These are phyloP conservation scores for Corythoichthys haematopterus DNA, from an alignment of 2,113 vertebrate species.

Conservation along the genomic window DNA sequence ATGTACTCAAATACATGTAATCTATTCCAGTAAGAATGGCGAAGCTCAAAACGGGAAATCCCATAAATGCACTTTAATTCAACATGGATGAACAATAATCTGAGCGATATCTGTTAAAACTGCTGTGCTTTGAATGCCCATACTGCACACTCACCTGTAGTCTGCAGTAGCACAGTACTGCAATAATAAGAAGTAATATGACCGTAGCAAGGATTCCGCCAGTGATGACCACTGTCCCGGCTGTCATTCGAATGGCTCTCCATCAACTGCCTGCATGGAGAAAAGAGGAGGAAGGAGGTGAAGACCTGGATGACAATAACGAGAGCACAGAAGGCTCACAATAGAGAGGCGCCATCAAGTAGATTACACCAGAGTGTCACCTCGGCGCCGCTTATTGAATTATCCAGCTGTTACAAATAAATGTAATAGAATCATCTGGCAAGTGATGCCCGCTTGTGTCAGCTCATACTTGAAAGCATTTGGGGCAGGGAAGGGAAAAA, in stretches of 20 bases:
- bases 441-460: slow-evolving; percentile 35
- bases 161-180: slow-evolving; percentile 95
- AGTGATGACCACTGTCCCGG: slow-evolving; percentile 99
- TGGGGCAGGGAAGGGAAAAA: background rate
- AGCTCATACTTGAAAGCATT: slow-evolving; percentile 19
- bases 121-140: too few relatives aligned
- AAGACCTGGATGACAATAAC: slow-evolving; percentile 25
- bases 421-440: slow-evolving; percentile 58
- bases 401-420: slow-evolving; percentile 50
- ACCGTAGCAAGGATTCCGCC: slow-evolving; percentile 98
- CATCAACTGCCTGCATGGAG: slow-evolving; percentile 81
- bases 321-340: slow-evolving; percentile 40
- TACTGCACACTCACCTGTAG: slow-evolving; percentile 81
- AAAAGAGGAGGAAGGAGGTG: slow-evolving; percentile 2
- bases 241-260: slow-evolving; percentile 99
- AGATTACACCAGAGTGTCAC: slow-evolving; percentile 60
- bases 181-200: slow-evolving; percentile 96
- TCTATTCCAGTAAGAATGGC: too few relatives aligned
- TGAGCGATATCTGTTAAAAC: too few relatives aligned
- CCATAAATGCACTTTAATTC: too few relatives aligned
- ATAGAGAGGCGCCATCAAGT: slow-evolving; percentile 58
- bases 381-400: slow-evolving; percentile 58
- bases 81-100: too few relatives aligned
- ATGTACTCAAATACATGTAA: too few relatives aligned
- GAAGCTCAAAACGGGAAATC: too few relatives aligned